Percentiles rank a stretch among this genome's conserved stretches.
Evolutionary conservation across 2,113 vertebrate species (phyloP).

Genomic region (Sminthopsis crassicaudata): DNA sequence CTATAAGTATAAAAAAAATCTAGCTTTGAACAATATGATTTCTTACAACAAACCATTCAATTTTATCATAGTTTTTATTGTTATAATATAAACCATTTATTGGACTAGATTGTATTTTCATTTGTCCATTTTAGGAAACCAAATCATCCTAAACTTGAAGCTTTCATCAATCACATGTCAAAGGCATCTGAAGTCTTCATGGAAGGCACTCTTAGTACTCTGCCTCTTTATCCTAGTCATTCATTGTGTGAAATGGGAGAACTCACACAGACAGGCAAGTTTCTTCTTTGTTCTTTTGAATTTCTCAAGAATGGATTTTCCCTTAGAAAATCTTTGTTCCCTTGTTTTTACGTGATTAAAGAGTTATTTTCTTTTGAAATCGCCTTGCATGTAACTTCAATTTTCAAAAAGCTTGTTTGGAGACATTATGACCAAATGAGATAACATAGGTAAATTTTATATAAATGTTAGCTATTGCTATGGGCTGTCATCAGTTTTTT

Average conservation of each 20-base stretch:
- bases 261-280: constrained; percentile 92
- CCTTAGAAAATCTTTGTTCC: not conserved
- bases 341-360: not conserved
- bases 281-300: not conserved
- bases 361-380: not conserved
- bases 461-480: not conserved
- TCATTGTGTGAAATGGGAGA: constrained; percentile 95
- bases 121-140: constrained; percentile 87
- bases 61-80: not conserved
- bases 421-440: not conserved
- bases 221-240: constrained; percentile 94
- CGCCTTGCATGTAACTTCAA: not conserved
- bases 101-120: constrained; percentile 40
- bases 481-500: not conserved
- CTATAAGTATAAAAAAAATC: not conserved
- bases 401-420: not conserved
- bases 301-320: not conserved
- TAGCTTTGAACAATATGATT: not conserved
- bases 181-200: constrained; percentile 88
- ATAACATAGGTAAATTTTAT: not conserved
- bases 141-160: constrained; percentile 91
- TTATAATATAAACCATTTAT: not conserved
- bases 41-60: not conserved
- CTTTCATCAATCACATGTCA: constrained; percentile 93
- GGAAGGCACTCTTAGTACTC: constrained; percentile 89